Evolutionary conservation across 1,140 invertebrate species (phyloP).

Genomic region (Trichonephila clavata): DNA sequence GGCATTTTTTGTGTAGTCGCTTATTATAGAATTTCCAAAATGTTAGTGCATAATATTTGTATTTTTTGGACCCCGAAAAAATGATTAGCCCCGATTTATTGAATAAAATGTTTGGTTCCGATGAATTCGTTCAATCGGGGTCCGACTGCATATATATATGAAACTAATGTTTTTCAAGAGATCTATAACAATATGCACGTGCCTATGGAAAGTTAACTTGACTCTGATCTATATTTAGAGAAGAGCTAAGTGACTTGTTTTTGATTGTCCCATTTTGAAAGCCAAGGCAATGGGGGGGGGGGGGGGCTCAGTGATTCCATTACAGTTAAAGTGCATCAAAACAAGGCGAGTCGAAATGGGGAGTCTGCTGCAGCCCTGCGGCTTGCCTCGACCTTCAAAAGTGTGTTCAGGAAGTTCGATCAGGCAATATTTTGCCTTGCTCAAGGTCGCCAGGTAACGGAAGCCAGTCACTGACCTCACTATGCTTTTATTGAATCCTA

Average conservation of each 20-base stretch:
- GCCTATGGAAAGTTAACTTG: too few relatives aligned
- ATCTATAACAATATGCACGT: too few relatives aligned
- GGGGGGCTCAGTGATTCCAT: not conserved
- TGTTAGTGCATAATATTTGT: too few relatives aligned
- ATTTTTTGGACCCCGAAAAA: too few relatives aligned
- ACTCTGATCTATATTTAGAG: not conserved
- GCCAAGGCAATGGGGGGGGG: not conserved
- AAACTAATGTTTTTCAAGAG: too few relatives aligned
- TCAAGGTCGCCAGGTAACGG: conserved; percentile 73
- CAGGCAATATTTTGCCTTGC: conserved; percentile 58
- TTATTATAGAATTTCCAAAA: too few relatives aligned
- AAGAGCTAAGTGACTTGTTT: not conserved
- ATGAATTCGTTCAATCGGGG: too few relatives aligned
- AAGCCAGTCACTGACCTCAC: conserved; percentile 68
- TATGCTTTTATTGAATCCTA: conserved; percentile 27
- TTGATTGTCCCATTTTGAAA: conserved; percentile 17
- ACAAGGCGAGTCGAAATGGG: conserved; percentile 23
- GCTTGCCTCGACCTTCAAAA: conserved; percentile 62
- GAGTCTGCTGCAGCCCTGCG: not conserved
- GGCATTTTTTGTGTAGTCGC: too few relatives aligned
- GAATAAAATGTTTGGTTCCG: too few relatives aligned
- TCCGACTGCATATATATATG: too few relatives aligned
- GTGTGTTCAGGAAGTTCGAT: conserved; percentile 65
- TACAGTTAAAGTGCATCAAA: conserved; percentile 18
- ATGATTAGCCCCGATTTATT: too few relatives aligned